These are phyloP conservation scores for Acrossocheilus wenchowensis DNA, from an alignment of 2,797 vertebrate species.

Conservation along the genomic window DNA sequence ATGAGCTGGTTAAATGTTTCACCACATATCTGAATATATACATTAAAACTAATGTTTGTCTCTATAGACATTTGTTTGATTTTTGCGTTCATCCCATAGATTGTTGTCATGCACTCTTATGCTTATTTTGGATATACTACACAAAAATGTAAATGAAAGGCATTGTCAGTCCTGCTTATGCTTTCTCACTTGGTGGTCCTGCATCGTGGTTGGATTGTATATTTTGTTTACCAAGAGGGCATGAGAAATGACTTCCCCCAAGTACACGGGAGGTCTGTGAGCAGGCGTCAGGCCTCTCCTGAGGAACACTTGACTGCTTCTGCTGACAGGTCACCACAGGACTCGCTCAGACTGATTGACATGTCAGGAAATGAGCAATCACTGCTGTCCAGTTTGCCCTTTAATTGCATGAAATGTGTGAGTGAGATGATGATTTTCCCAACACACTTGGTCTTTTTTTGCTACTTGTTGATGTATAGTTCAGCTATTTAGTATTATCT, in stretches of 20 bases:
- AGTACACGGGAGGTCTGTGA: constrained; percentile 47
- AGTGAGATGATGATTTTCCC: background rate
- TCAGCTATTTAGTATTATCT: background rate
- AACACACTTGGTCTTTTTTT: constrained; percentile 1
- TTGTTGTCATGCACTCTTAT: constrained; percentile 60
- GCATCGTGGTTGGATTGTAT: constrained; percentile 57
- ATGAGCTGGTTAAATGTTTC: background rate
- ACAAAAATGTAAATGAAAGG: constrained; percentile 69
- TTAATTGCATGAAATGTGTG: constrained; percentile 48
- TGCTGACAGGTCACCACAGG: constrained; percentile 58
- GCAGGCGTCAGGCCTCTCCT: constrained; percentile 44
- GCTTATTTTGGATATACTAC: constrained; percentile 74
- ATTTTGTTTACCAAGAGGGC: constrained; percentile 68
- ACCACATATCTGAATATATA: constrained; percentile 1
- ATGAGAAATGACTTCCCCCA: constrained; percentile 67
- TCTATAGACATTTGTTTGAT: constrained; percentile 46
- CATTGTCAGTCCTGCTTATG: constrained; percentile 62
- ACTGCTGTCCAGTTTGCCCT: constrained; percentile 39
- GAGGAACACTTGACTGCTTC: constrained; percentile 50
- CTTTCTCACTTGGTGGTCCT: constrained; percentile 66
- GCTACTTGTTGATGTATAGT: background rate
- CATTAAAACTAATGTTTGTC: constrained; percentile 43
- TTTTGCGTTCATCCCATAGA: constrained; percentile 48
- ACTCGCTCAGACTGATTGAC: constrained; percentile 55
- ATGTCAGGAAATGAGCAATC: constrained; percentile 61